Base-by-base conservation (phyloP, 2,797 vertebrate species). In the Varecia variegata region DNA sequence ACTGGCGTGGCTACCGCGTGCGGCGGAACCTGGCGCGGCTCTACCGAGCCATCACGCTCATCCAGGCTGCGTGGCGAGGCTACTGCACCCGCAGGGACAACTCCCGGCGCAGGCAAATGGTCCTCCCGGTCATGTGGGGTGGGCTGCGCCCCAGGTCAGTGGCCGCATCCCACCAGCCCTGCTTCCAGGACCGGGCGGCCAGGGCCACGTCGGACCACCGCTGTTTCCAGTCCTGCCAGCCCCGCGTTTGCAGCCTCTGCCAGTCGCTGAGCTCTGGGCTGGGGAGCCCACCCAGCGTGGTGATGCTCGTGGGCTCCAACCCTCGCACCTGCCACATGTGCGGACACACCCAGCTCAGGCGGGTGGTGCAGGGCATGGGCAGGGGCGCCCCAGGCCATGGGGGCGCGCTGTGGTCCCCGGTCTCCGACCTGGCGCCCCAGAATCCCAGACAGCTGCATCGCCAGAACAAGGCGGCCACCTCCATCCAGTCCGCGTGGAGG, bases 221-320 rank as follows among this genome's bases (percentile, higher is more conserved):
- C 77, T 97, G 97, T 50, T 98, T 97, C 83, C 97, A 96, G 71
- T 85, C 97, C n/a, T 98, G 97, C 35, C 96, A 85, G 83, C 96
- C 96, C 0, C 38, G 13, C 0, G 0, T 9, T 32, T 98, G 97
- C 23, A 4, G 56, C 8, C 18, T 97, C n/a, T 97, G 97, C 82
- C 95, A 38, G 79, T 76, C 95, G 0, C 83, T 97, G 65, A 83
- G 74, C 4, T 10, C 90, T 0, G 7, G 9, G 5, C 30, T 70
- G 7, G 74, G 94, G 7, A 73, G 10, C 43, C 35, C 54, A 0
- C 93, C 96, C 73, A 97, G 95, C 0, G 97, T 97, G 5, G 91
- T 97, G 52, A 92, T 97, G 97, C 95, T 97, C 0, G 80, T 95
- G 79, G 97, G 96, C 1, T 70, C 93, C 82, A 90, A 67, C 50